Evolutionary conservation across 1,140 invertebrate genomes (phyloP), one percentile per base, ranked within the genome.

Genomic region (Lucilia cuprina): DNA sequence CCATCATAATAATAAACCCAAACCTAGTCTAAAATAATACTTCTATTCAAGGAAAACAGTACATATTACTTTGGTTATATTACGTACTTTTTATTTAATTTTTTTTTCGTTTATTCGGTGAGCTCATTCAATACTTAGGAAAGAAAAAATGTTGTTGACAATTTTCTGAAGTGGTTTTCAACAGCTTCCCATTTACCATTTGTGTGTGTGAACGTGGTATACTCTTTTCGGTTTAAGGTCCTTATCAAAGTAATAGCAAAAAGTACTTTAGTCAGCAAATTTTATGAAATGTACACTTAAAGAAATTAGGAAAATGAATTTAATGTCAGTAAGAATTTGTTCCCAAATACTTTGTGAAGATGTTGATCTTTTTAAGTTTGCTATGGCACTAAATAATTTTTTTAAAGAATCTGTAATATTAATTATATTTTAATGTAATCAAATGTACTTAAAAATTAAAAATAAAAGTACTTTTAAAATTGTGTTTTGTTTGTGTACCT

Each of bases 131-230:
- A 1, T 70, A 25, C 60, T 70, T 21, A 60, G 25, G 55, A 65
- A 65, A 65, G 19, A 70, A 21, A 70, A 70, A 70, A 70, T 70
- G n/a, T 70, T 70, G 60, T 70, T 70, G 60, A 70, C 60, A 70
- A 70, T 70, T 70, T 70, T 70, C 60, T 70, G 60, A 70, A 70
- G 60, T 70, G 60, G 60, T 70, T 70, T 70, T 70, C 60, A 70
- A 70, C 60, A 70, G 60, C 60, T 70, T 70, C 65, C 21, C 65
- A 70, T 70, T n/a, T 70, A 5, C n/a, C 8, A 70, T 70, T 21
- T 21, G 21, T 70, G n/a, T 70, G 9, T 21, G 10, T 70, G n/a
- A 30, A 30, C 10, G 41, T 41, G 7, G 41, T 10, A 10, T 70
- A 25, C n/a, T 10, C 5, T 70, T 21, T 70, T 19, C 8, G 19